Percentiles rank a stretch among this genome's conserved stretches.
These are phyloP conservation scores for Phengaris alcon DNA, from an alignment of 2,888 invertebrate species.

Conservation along the genomic window DNA sequence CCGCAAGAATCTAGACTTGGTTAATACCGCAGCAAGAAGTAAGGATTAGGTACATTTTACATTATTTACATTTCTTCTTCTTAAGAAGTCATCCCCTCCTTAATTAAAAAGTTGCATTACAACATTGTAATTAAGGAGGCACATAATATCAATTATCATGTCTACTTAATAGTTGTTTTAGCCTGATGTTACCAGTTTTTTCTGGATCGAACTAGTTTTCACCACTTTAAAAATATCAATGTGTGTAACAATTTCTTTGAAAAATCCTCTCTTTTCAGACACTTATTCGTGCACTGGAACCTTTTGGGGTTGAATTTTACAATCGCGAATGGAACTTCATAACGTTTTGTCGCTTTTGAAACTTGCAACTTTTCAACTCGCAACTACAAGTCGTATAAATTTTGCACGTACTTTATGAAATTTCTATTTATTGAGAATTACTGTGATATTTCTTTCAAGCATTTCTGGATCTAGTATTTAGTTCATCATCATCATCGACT, in stretches of 20 bases:
- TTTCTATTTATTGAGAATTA: conserved; percentile 25
- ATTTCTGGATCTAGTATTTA: neutral
- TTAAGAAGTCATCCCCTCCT: neutral
- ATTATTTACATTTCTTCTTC: neutral
- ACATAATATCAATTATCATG: neutral
- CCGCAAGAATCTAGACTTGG: neutral
- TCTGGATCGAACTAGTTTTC: neutral
- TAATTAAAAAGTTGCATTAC: neutral
- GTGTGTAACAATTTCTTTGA: neutral
- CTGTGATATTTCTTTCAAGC: conserved; percentile 4
- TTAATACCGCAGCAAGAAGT: neutral
- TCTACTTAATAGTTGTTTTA: neutral
- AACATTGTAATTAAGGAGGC: neutral
- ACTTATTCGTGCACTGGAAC: conserved; percentile 41
- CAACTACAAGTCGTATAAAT: conserved; percentile 46
- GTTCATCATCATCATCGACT: neutral
- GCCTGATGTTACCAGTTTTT: neutral
- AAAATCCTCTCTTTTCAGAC: conserved; percentile 48
- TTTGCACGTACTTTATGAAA: conserved; percentile 29
- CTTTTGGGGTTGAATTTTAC: conserved; percentile 47
- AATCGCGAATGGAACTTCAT: conserved; percentile 52
- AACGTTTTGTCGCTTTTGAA: conserved; percentile 43
- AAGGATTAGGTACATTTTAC: neutral
- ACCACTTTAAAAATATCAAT: neutral
- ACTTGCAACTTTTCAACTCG: conserved; percentile 48